Evolutionary conservation across 1,140 invertebrate genomes (phyloP).

Genomic region (Centruroides vittatus): DNA sequence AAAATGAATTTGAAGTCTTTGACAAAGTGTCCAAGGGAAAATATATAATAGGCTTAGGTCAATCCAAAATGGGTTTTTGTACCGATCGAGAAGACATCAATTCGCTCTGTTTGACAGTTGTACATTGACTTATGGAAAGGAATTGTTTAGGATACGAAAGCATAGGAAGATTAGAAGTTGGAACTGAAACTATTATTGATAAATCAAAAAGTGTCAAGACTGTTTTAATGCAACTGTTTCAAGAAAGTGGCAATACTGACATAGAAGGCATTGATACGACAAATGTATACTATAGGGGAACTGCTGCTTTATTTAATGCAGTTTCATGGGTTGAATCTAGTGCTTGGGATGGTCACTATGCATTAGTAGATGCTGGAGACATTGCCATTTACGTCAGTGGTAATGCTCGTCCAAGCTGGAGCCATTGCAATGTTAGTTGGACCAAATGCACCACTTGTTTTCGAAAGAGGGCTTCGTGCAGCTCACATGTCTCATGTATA

Average conservation of each 20-base stretch:
- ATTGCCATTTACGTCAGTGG: slow-evolving; percentile 92
- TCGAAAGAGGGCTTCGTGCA: slow-evolving; percentile 67
- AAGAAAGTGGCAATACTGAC: slow-evolving; percentile 64
- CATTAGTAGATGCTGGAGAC: slow-evolving; percentile 84
- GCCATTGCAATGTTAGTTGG: slow-evolving; percentile 93
- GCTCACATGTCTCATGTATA: slow-evolving; percentile 89
- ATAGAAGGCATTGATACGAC: slow-evolving; percentile 94
- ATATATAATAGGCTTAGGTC: slow-evolving; percentile 93
- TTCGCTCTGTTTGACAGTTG: slow-evolving; percentile 87
- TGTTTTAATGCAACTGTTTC: slow-evolving; percentile 91
- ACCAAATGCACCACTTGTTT: slow-evolving; percentile 74
- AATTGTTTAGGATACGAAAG: slow-evolving; percentile 48
- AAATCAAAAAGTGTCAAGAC: slow-evolving; percentile 98
- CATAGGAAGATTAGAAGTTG: slow-evolving; percentile 88
- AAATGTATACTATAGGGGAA: slow-evolving; percentile 98
- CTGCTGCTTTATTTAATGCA: slow-evolving; percentile 89
- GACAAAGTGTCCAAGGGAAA: slow-evolving; percentile 75
- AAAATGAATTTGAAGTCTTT: slow-evolving; percentile 74
- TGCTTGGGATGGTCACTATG: slow-evolving; percentile 88
- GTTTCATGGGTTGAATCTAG: slow-evolving; percentile 93
- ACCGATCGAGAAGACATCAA: slow-evolving; percentile 95
- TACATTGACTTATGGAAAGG: slow-evolving; percentile 58
- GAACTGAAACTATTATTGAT: slow-evolving; percentile 95
- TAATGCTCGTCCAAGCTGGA: slow-evolving; percentile 79
- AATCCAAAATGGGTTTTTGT: slow-evolving; percentile 92